Evolutionary conservation across 1,140 invertebrate species (phyloP), one percentile per base, ranked within the genome.

Genomic region (Aphaenogaster floridana): DNA sequence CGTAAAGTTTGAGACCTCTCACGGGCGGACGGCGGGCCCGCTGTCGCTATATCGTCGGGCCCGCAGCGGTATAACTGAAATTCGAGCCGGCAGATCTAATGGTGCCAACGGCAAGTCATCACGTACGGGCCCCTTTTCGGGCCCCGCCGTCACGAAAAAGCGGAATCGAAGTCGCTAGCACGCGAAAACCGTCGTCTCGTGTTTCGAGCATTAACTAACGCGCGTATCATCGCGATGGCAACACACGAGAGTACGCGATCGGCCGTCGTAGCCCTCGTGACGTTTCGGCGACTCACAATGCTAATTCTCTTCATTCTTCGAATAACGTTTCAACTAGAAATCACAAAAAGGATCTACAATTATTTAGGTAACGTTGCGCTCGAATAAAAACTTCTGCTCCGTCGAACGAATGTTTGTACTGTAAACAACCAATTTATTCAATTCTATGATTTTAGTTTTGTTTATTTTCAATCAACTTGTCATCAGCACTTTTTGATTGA

Each of bases 11-110:
- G 59, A 48, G n/a, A 48, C 68, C 64, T 64, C 28, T 80, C 61
- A 63, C 50, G 64, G 48, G 59, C 74, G 72, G 36, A 87, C 78
- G 9, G 64, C 21, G 86, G 63, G 34, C 64, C 63, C 61, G 48
- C 42, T 64, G 61, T 59, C 13, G 66, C 34, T 66, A 86, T 52
- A 76, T 57, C 36, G 57, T 63, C 88, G 48, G 71, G 81, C 80
- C 88, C 57, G 48, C 69, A 36, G 90, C 92, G 93, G 93, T 80
- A 28, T 89, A 84, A 93, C 87, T 95, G 95, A 94, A 95, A 95
- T 91, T 92, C 79, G 94, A 95, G 92, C 80, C 86, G 92, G 93
- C 94, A 93, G 91, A 94, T 94, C 95, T 93, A 95, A 95, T 95
- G 94, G 90, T 92, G 89, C 91, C 92, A 88, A 42, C 86, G 89